These are phyloP conservation scores for Scolopax rusticola DNA, from an alignment of 2,797 vertebrate species.

Conservation along the genomic window DNA sequence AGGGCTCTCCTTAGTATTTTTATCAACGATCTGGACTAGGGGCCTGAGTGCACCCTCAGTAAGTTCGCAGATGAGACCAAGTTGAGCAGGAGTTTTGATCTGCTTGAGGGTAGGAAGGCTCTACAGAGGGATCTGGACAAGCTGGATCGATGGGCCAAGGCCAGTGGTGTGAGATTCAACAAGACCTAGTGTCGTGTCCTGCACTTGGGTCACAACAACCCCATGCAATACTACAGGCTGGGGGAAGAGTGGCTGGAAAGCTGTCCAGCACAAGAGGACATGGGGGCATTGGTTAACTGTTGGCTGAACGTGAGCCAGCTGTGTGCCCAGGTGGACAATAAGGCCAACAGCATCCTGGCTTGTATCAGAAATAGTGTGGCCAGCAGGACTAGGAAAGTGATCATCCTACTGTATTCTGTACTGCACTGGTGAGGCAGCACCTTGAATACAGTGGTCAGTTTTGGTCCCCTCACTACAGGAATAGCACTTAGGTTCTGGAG, in stretches of 20 bases:
- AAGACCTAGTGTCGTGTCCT: background rate
- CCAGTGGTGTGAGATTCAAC: background rate
- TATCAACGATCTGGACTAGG: background rate
- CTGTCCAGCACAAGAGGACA: background rate
- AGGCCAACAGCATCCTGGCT: background rate
- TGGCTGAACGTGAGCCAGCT: background rate
- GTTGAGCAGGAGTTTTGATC: background rate
- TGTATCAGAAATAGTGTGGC: background rate
- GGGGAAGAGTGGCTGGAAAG: background rate
- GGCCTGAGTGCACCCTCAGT: background rate
- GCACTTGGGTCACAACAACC: background rate
- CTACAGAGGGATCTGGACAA: background rate
- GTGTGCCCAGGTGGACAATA: background rate
- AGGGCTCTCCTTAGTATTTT: background rate
- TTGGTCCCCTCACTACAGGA: background rate
- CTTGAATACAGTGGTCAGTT: background rate
- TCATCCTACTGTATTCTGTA: background rate
- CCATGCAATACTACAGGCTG: background rate
- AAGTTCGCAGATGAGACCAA: background rate
- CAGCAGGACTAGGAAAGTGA: background rate
- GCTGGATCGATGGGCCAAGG: background rate
- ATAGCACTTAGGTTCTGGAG: no score
- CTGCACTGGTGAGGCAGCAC: background rate
- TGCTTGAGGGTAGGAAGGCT: background rate
- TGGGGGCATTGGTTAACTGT: background rate